Evolutionary conservation across 2,888 invertebrate species (phyloP), one percentile per base, ranked within the genome.

Genomic region (Cantharis rufa): DNA sequence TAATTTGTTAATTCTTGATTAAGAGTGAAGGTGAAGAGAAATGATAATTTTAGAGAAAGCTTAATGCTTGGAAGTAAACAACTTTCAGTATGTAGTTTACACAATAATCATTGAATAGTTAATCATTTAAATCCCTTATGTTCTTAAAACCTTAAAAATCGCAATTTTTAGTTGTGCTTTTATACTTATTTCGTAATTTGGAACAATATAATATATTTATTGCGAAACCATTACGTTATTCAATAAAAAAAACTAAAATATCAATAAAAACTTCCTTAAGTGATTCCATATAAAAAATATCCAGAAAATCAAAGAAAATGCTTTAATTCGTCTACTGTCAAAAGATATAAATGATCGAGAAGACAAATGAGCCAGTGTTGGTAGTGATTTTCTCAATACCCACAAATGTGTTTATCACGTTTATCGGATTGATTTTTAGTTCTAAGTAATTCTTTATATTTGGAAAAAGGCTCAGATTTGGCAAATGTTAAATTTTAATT

Each of bases 271-370:
- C 24, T 66, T 9, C 15, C 18, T 18, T 66, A 66, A 66, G 64
- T 66, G 64, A 66, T 21, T 18, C 21, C 64, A 66, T 21, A 66
- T 66, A 66, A 66, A 66, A 66, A 18, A 66, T 21, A 66, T 66
- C 70, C 77, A 70, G 80, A 72, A 76, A 78, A 79, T 74, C 82
- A 82, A 82, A 83, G 82, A 81, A 82, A 83, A 82, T 81, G 75
- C 79, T 73, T 75, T 74, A 78, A 83, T 82, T 83, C 81, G 80
- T 83, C 79, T 77, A 80, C 80, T 78, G 81, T 81, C 81, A 82
- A 81, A 82, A 82, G 80, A 81, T 81, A 81, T 82, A 81, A 80
- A 80, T 81, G 80, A 80, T 79, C 76, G 70, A 72, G 80, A 80
- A 78, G 81, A 80, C 80, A 81, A 81, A 81, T 78, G 80, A 77